Base-by-base conservation (phyloP, 1,140 invertebrate genomes). In the Drosophila suzukii region DNA sequence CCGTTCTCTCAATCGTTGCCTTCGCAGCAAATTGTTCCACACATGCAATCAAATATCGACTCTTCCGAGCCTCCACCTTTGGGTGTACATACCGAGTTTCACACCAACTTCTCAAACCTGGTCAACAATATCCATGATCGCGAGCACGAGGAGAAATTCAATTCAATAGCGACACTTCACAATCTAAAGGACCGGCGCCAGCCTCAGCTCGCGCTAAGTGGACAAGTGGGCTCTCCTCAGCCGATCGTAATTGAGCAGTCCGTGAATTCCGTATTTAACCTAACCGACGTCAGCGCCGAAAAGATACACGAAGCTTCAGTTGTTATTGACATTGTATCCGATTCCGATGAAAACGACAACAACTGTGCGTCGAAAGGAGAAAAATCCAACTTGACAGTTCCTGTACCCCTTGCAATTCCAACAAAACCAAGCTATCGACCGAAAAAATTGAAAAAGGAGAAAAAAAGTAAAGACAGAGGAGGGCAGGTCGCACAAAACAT, bases 321-420 rank as follows among this genome's bases (percentile, higher is more conserved):
- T 68, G 71, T 91, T 4, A 91, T 91, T 57, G 81, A 91, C 56
- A 88, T 91, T 46, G 90, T 77, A 7, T 85, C 90, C 0, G 91
- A 91, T 71, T 91, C 90, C 13, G 76, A 90, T 75, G 89, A 91
- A 5, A 82, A 75, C 50, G 76, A 88, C 30, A 63, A 70, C 12
- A 51, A 47, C 24, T 55, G 46, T 59, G 20, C 11, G 7, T 43
- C 56, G 3, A 60, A 63, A 11, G 10, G 6, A 11, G 27, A 3
- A 30, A 36, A 62, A 63, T 47, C 20, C 4, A n/a, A 41, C 12
- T 56, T 27, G 4, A n/a, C 6, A 12, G 46, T 59, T 15, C 47
- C 60, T 44, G 20, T 56, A 6, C 58, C 51, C 43, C 15, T 49
- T 46, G 20, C 67, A 17, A 30, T 65, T 32, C 47, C 53, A n/a